Evolutionary conservation across 2,797 vertebrate species (phyloP), one percentile per base, ranked within the genome.

Genomic region (Emys orbicularis): DNA sequence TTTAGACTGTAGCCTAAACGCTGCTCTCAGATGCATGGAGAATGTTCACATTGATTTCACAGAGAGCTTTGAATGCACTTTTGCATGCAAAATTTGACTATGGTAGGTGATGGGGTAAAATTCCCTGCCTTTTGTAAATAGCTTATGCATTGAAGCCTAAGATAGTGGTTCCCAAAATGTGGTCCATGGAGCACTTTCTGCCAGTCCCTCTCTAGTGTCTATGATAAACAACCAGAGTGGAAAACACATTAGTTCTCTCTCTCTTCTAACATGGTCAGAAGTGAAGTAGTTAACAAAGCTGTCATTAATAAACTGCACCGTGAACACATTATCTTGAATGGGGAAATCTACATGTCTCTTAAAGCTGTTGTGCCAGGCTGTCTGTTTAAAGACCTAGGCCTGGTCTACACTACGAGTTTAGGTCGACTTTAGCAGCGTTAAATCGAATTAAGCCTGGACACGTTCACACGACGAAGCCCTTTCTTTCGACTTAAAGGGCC

Each of bases 211-310:
- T 56, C 29, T 61, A 56, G 12, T 5, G 1, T 2, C 88, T 41
- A 29, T 53, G 72, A 89, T 7, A 87, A 90, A 92, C 57, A 85
- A 44, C 12, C 21, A 57, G 31, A 79, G 76, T 86, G 12, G 57
- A 1, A 3, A 57, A 34, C 1, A 0, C 13, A 9, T 77, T 47
- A 29, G 25, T 77, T 77, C 49, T 15, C 13, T 49, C 11, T 44
- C 27, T 87, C 85, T 82, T 65, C 76, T 37, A 15, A 52, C 47
- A 18, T 10, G 1, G 2, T 1, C 88, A 3, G 13, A 21, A 52
- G 8, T 56, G 12, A 92, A 81, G 6, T 1, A 92, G 34, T 37
- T 31, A 88, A 52, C 2, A 89, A 84, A 83, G 49, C 1, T 16
- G 53, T 37, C 13, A 93, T 19, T 21, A 87, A 83, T 3, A 19